Percentiles rank a stretch among this genome's conserved stretches.
These are phyloP conservation scores for Lates japonicus DNA, from an alignment of 2,797 vertebrate species.

Conservation along the genomic window DNA sequence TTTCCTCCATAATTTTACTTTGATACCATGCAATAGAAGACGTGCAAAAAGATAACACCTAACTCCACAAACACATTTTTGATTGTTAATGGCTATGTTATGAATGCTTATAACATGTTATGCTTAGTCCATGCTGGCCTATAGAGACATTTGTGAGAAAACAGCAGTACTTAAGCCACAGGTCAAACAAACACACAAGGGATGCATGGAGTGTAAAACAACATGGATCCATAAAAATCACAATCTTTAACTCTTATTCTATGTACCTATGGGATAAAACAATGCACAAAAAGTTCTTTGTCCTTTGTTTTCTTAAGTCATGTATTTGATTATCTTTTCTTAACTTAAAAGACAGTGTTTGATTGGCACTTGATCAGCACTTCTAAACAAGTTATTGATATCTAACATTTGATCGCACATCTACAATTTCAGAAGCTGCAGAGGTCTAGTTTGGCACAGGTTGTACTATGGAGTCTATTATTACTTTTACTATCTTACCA, in stretches of 20 bases:
- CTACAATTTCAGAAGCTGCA: conserved; percentile 90
- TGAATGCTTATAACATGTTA: conserved; percentile 91
- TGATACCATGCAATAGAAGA: conserved; percentile 92
- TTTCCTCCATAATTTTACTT: conserved; percentile 87
- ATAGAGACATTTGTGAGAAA: conserved; percentile 89
- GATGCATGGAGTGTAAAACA: conserved; percentile 89
- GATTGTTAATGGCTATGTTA: conserved; percentile 90
- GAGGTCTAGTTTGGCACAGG: conserved; percentile 89
- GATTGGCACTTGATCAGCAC: conserved; percentile 91
- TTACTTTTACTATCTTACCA: conserved; percentile 89
- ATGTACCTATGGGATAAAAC: conserved; percentile 89
- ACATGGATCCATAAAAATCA: conserved; percentile 89
- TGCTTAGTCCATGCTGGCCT: conserved; percentile 91
- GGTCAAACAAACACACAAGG: conserved; percentile 90
- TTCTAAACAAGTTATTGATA: conserved; percentile 90
- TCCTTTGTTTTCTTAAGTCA: conserved; percentile 85
- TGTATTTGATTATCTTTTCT: conserved; percentile 89
- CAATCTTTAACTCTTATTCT: conserved; percentile 88
- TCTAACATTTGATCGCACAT: conserved; percentile 90
- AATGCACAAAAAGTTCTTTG: conserved; percentile 87
- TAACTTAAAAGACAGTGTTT: conserved; percentile 88
- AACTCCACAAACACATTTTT: conserved; percentile 91
- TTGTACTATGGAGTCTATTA: conserved; percentile 88
- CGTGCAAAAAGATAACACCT: conserved; percentile 92
- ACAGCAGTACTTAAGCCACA: conserved; percentile 91